Conservation (phyloP, 2,797 vertebrate species). For the Zenarchopterus dispar region DNA sequence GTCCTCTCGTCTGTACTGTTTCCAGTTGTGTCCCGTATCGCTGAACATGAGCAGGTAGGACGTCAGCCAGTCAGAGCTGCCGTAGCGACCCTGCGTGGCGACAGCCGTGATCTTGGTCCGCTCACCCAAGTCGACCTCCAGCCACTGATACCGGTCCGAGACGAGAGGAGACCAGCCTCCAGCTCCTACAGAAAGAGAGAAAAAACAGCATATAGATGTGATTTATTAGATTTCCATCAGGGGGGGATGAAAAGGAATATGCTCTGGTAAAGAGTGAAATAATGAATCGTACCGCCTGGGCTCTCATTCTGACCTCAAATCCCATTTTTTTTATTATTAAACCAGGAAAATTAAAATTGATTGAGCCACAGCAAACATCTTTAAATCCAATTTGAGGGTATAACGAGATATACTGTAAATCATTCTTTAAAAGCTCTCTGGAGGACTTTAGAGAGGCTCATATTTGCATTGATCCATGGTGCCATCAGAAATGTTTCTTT, state of each 20-base stretch:
- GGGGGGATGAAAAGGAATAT: slow-evolving; percentile 26
- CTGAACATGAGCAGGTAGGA: slow-evolving; percentile 92
- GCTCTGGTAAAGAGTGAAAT: slow-evolving; percentile 17
- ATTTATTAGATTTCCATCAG: slow-evolving; percentile 32
- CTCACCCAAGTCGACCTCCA: slow-evolving; percentile 90
- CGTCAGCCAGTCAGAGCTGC: slow-evolving; percentile 93
- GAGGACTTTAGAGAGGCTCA: slow-evolving; percentile 8
- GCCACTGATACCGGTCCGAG: slow-evolving; percentile 87
- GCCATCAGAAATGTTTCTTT: background rate
- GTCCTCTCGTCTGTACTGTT: slow-evolving; percentile 89
- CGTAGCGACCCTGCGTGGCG: slow-evolving; percentile 90
- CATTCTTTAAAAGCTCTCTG: background rate
- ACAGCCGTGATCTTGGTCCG: slow-evolving; percentile 87
- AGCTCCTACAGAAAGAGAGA: slow-evolving; percentile 32
- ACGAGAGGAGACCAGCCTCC: slow-evolving; percentile 91
- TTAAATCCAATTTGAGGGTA: slow-evolving; percentile 7
- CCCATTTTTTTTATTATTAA: slow-evolving; percentile 17
- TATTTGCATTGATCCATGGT: background rate
- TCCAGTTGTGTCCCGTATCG: slow-evolving; percentile 93
- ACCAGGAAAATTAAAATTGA: slow-evolving; percentile 21
- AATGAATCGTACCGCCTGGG: slow-evolving; percentile 23
- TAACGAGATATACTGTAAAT: slow-evolving; percentile 26
- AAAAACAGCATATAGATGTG: background rate
- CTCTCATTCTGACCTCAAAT: slow-evolving; percentile 29
- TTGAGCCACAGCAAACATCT: slow-evolving; percentile 14